Conservation (phyloP, 2,888 invertebrate genomes). For the Xestoiulus laeticollis region DNA sequence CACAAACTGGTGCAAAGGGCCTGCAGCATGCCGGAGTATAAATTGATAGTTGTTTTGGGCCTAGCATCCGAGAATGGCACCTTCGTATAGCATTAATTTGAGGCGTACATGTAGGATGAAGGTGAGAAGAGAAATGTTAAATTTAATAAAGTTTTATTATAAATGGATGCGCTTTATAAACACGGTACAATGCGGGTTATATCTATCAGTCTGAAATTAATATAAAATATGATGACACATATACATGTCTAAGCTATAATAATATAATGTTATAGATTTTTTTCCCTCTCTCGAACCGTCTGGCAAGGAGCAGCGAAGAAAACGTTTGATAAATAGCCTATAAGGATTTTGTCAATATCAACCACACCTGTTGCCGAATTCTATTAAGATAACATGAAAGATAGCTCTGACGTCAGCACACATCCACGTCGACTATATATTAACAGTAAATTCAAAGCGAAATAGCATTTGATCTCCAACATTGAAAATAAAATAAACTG, state of each 20-base stretch:
- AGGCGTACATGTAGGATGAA: background rate
- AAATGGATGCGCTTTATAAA: background rate
- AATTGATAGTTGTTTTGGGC: no score
- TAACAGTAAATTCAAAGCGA: background rate
- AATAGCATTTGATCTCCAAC: background rate
- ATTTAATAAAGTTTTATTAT: background rate
- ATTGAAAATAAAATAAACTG: background rate
- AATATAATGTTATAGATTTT: constrained; percentile 9
- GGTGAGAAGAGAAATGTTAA: background rate
- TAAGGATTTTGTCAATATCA: constrained; percentile 1
- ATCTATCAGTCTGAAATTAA: constrained; percentile 1
- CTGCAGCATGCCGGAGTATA: no score
- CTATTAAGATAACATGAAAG: background rate
- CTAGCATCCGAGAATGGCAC: background rate
- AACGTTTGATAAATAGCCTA: constrained; percentile 1
- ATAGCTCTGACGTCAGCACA: background rate
- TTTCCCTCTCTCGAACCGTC: background rate
- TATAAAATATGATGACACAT: background rate
- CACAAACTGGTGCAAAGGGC: no score
- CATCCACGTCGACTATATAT: background rate
- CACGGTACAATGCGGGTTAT: background rate
- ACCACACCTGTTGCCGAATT: constrained; percentile 9
- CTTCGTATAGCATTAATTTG: background rate
- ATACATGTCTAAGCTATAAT: background rate
- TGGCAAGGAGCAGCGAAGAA: background rate